A percentile compares a stretch with the other conserved stretches of the same genome.
phyloP scores from a whole-genome alignment of 2,888 invertebrate genomes.

The Oscheius onirici region DNA sequence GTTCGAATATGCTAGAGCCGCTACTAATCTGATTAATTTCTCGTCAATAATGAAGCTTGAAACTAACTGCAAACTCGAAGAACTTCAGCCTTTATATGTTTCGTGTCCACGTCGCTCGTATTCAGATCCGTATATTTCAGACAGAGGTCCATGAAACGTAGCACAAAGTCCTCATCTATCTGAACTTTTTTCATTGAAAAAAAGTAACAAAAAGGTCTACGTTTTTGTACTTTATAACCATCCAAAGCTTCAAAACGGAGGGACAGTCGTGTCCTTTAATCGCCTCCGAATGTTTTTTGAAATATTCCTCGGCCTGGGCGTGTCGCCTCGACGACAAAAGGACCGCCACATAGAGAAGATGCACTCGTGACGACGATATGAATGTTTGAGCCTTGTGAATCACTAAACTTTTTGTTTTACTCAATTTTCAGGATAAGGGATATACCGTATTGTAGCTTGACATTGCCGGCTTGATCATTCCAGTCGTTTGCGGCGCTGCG shows the following conservation, averaged over 20 bases:
- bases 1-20: no score
- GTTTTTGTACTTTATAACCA: slow-evolving; percentile 43
- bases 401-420: slow-evolving; percentile 35
- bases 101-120: neutral
- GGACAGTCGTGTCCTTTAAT: slow-evolving; percentile 48
- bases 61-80: slow-evolving; percentile 33
- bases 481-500: slow-evolving; percentile 37
- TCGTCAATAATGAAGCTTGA: no score
- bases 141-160: slow-evolving; percentile 46
- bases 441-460: slow-evolving; percentile 50
- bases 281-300: slow-evolving; percentile 5
- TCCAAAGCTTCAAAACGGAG: slow-evolving; percentile 52
- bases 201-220: slow-evolving; percentile 32
- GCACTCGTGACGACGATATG: slow-evolving; percentile 47
- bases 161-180: slow-evolving; percentile 49
- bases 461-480: slow-evolving; percentile 27
- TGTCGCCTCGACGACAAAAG: slow-evolving; percentile 42
- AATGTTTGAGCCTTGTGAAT: slow-evolving; percentile 58
- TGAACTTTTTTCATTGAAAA: no score
- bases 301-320: slow-evolving; percentile 42
- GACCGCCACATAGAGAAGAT: slow-evolving; percentile 50
- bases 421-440: neutral
- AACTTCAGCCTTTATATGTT: neutral
- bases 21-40: no score
- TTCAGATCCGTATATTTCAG: slow-evolving; percentile 29